Base-by-base conservation (phyloP, 2,113 vertebrate genomes). In the Eubucco bourcierii region DNA sequence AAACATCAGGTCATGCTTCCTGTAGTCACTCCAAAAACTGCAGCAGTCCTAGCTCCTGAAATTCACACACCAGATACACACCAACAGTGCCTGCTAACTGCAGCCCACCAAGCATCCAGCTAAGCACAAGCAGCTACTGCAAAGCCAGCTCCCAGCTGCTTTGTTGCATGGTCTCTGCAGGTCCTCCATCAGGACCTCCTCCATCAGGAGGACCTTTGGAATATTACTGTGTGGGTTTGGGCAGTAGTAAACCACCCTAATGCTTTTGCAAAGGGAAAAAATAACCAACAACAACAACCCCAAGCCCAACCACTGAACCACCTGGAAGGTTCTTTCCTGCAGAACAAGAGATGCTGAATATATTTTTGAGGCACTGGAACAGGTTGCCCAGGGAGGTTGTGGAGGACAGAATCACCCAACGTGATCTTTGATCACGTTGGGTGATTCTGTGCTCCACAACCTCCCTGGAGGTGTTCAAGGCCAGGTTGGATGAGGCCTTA, bases 21-120 rank as follows among this genome's bases (percentile, higher is more conserved):
- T 41, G 47, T 4, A 65, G 41, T 65, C 41, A 44, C 41, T 56
- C 90, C 15, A 86, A 84, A 88, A 90, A 67, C 0, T 44, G 34
- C 60, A 60, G 33, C n/a, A n/a, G n/a, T 60, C 12, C 12, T 2
- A 31, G 31, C 21, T 76, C 65, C 28, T 46, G 25, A 67, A 94
- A 53, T 14, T 50, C 61, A 29, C 10, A 10, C 12, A 44, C 12
- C 12, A 58, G 63, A 50, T 2, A 63, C 33, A 39, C 7, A 4
- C 8, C 7, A 28, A 63, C 6, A 4, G n/a, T 39, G 47, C 27
- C 59, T 59, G 25, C 2, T 25, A 50, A 19, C 41, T 67, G 29
- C 1, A 65, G 27, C 37, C 56, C 25, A 10, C 8, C 1, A 0
- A 21, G 61, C 37, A 77, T 7, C 15, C 59, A 65, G 37, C 4